phyloP scores from a whole-genome alignment of 2,888 invertebrate species.

The Aphodius sticticus region DNA sequence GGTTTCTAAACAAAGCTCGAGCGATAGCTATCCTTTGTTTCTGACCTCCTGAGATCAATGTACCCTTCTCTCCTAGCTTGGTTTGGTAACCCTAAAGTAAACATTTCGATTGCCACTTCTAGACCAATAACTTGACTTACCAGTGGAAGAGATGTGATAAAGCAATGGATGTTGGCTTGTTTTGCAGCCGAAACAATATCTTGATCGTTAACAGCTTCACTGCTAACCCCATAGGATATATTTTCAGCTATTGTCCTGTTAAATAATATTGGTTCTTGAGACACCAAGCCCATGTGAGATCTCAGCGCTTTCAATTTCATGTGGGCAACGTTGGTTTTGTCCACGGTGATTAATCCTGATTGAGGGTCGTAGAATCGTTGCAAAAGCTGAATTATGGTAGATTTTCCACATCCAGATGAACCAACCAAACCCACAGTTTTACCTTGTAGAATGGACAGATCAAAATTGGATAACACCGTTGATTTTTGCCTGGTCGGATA shows the following conservation, averaged over 20 bases:
- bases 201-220: conserved; percentile 67
- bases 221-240: conserved; percentile 90
- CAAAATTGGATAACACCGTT: conserved; percentile 72
- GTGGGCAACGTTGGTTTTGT: conserved; percentile 49
- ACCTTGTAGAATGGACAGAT: conserved; percentile 69
- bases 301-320: conserved; percentile 62
- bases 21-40: conserved; percentile 91
- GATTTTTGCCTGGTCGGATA: conserved; percentile 81
- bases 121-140: conserved; percentile 60
- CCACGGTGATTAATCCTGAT: conserved; percentile 66
- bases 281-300: conserved; percentile 84
- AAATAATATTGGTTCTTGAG: conserved; percentile 92
- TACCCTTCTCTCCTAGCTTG: conserved; percentile 79
- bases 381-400: conserved; percentile 83
- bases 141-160: conserved; percentile 78
- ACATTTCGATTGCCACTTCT: not conserved
- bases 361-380: conserved; percentile 85
- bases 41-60: conserved; percentile 84
- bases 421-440: conserved; percentile 83
- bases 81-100: conserved; percentile 77
- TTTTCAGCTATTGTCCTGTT: conserved; percentile 89
- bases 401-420: conserved; percentile 87
- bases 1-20: conserved; percentile 82
- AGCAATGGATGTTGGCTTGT: conserved; percentile 88
- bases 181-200: conserved; percentile 83